Conservation (phyloP, 2,797 vertebrate genomes). For the Bovichtus variegatus region DNA sequence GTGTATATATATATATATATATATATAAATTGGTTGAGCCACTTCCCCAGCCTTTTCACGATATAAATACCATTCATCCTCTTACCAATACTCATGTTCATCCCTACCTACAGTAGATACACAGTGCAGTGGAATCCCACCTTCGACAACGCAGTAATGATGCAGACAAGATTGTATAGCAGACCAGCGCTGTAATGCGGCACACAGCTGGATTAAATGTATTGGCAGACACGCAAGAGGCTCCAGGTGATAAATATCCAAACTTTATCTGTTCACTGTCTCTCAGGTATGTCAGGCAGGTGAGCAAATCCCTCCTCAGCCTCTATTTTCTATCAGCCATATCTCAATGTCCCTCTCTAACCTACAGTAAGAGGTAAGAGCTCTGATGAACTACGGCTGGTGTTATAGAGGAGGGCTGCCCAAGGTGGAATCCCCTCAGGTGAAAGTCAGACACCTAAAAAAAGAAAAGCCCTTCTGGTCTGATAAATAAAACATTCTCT, state of each 20-base stretch:
- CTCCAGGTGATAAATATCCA: constrained; percentile 68
- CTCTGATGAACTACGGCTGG: constrained; percentile 63
- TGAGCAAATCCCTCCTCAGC: constrained; percentile 73
- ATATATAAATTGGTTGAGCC: background rate
- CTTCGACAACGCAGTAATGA: constrained; percentile 51
- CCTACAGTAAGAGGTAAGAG: constrained; percentile 72
- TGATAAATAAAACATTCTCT: constrained; percentile 1
- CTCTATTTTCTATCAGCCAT: constrained; percentile 71
- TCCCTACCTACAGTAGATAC: constrained; percentile 14
- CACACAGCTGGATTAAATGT: constrained; percentile 66
- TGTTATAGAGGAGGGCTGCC: constrained; percentile 27
- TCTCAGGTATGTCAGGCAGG: constrained; percentile 71
- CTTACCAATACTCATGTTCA: constrained; percentile 26
- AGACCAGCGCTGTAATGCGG: constrained; percentile 34
- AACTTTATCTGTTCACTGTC: constrained; percentile 79
- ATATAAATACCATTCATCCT: constrained; percentile 30
- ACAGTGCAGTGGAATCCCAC: constrained; percentile 27
- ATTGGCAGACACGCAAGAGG: constrained; percentile 60
- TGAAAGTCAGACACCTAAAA: constrained; percentile 49
- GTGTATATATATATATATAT: too few relatives aligned
- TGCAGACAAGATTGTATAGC: constrained; percentile 49
- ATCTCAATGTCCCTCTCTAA: constrained; percentile 71
- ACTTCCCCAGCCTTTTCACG: background rate
- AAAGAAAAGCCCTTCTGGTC: constrained; percentile 1
- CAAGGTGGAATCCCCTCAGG: constrained; percentile 39